Evolutionary conservation across 2,888 invertebrate species (phyloP), one percentile per base, ranked within the genome.

Genomic region (Petrolisthes manimaculis): DNA sequence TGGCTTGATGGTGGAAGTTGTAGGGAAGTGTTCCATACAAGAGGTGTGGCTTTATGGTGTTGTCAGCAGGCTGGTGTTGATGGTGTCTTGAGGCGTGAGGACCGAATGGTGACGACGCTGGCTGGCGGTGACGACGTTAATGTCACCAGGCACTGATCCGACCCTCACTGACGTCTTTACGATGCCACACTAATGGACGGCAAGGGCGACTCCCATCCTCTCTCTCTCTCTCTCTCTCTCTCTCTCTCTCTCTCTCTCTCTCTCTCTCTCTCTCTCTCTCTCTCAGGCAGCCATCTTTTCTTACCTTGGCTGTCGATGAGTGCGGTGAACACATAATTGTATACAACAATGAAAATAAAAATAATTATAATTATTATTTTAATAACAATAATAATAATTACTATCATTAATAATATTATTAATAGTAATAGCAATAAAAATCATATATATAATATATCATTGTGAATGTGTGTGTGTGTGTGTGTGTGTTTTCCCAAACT

Each of bases 81-180:
- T 37, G 37, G 61, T 9, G 61, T 14, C 8, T 12, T 61, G 18
- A 21, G 24, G 54, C 9, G 71, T 9, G 14, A 37, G 37, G n/a
- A 12, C 21, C 18, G 53, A 18, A 69, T 8, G 82, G 12, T 21
- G 67, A 21, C 21, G 55, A 12, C 24, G 14, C 55, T 55, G 4
- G 75, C 37, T 54, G 37, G 67, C 3, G 69, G 84, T 77, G 77
- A 67, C 51, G 84, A 61, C 67, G 77, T 51, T 67, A 67, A 56
- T 51, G 78, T 61, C 53, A 78, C 21, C 78, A 21, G 9, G 21
- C 67, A n/a, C 61, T 78, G 74, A 79, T 74, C 74, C 69, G 21
- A 84, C 37, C 67, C 6, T 14, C n/a, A 53, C 9, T 84, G 84
- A 84, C 84, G 56, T 79, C 84, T 84, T 84, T 84, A 84, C 84